Base-by-base conservation (phyloP, 2,113 vertebrate species). In the Rutilus rutilus region DNA sequence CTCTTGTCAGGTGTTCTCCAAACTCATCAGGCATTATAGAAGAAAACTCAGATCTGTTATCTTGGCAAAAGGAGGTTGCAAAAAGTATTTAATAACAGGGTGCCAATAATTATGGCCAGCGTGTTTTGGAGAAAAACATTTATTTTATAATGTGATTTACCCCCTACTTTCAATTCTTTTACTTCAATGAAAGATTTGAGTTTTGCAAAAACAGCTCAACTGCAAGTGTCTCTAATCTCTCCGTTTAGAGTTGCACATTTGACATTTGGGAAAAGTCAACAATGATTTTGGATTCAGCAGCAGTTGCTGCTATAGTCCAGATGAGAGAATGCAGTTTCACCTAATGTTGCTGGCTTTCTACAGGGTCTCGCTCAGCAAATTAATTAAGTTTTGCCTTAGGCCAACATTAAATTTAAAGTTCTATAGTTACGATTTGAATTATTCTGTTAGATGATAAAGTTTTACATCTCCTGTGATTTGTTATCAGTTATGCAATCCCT, bases 371-470 rank as follows among this genome's bases (percentile, higher is more conserved):
- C n/a, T 30, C 54, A 73, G 21, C 67, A 77, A 65, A 86, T 86
- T 60, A 86, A 80, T 60, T 12, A 12, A 54, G 21, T 73, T 86
- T 57, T 73, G 65, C 77, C 50, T 50, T 21, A 73, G 84, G 84
- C 64, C 50, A 27, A 59, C 65, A 60, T 85, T 79, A 47, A 59
- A 79, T 42, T 71, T 42, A 79, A 57, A 71, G 76, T 54, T 71
- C 59, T 77, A 71, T 52, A 85, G 74, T 67, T 69, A 57, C 27
- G 54, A 36, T 62, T 73, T 79, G 50, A 80, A 59, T 71, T 80
- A 86, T 60, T 78, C 25, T 47, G 54, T 59, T 47, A 71, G 52
- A 80, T 79, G 6, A 80, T 86, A 33, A 9, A 30, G 33, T 79
- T 79, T 71, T 69, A 45, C 30, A 23, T 45, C 76, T 42, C 64